Conservation (phyloP, 2,797 vertebrate genomes). For the Diceros bicornis region DNA sequence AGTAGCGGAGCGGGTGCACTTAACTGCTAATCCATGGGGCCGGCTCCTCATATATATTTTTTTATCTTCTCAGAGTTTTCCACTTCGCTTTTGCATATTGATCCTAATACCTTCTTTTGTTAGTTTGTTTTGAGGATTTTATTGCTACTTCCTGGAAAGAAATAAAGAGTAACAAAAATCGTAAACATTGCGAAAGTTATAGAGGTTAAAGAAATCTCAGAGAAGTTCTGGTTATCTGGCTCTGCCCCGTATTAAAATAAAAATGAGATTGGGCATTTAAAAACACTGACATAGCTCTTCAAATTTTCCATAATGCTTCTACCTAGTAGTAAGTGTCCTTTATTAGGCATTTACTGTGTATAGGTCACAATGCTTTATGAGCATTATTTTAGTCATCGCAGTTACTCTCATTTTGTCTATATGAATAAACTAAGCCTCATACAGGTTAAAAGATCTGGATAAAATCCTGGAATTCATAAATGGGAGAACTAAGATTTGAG, state of each 20-base stretch:
- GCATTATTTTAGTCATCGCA: background rate
- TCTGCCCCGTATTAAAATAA: constrained; percentile 27
- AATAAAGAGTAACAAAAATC: background rate
- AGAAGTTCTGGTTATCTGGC: background rate
- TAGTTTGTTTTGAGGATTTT: constrained; percentile 5
- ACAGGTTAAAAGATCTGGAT: background rate
- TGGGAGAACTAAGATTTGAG: background rate
- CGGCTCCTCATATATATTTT: background rate
- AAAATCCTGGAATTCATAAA: constrained; percentile 8
- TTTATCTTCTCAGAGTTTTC: background rate
- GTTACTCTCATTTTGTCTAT: background rate
- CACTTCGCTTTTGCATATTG: background rate
- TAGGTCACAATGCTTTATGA: background rate
- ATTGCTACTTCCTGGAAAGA: background rate
- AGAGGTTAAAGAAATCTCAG: constrained; percentile 46
- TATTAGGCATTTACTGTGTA: background rate
- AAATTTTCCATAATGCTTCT: background rate
- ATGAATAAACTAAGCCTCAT: background rate
- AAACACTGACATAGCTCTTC: background rate
- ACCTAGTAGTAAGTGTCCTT: background rate
- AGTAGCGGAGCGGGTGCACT: too few relatives aligned
- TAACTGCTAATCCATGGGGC: too few relatives aligned
- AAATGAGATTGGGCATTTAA: background rate
- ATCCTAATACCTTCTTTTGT: background rate
- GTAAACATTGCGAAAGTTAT: background rate